Evolutionary conservation across 1,140 invertebrate genomes (phyloP).

Genomic region (Sitophilus oryzae): DNA sequence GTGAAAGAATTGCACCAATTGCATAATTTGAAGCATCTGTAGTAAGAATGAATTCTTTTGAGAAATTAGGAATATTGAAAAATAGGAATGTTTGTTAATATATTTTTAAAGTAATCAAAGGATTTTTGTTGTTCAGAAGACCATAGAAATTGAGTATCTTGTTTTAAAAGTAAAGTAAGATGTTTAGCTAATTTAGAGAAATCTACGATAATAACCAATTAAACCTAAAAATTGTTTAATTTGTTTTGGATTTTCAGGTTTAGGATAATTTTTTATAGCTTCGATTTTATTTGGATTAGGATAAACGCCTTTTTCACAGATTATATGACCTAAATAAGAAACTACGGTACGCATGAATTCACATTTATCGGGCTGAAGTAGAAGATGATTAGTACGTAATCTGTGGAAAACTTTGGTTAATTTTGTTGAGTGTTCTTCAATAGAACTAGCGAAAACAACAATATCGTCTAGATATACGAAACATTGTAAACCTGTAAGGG

Average conservation of each 20-base stretch:
- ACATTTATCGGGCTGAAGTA: too few relatives aligned
- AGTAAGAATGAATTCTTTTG: too few relatives aligned
- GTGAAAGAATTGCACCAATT: too few relatives aligned
- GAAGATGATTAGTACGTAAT: too few relatives aligned
- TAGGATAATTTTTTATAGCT: conserved; percentile 40
- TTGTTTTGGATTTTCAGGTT: too few relatives aligned
- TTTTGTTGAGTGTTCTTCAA: conserved; percentile 32
- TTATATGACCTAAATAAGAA: conserved; percentile 38
- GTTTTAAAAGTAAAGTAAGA: conserved; percentile 22
- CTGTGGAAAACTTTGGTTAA: conserved; percentile 16
- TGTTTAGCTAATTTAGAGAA: conserved; percentile 24
- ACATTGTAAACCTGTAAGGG: too few relatives aligned
- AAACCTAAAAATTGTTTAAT: too few relatives aligned
- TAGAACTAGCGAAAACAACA: conserved; percentile 37
- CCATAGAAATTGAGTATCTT: conserved; percentile 18
- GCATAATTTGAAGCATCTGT: conserved; percentile 42
- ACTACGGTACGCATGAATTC: conserved; percentile 32
- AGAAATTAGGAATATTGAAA: conserved; percentile 41
- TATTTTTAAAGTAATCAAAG: conserved; percentile 42
- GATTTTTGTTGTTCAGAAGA: too few relatives aligned
- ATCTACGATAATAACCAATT: conserved; percentile 27
- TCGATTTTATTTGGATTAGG: conserved; percentile 44
- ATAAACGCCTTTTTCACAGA: conserved; percentile 40
- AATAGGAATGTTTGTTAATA: conserved; percentile 41
- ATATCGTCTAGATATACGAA: too few relatives aligned